Percentiles rank a stretch among this genome's conserved stretches.
Evolutionary conservation across 2,797 vertebrate genomes (phyloP).

Genomic region (Okamejei kenojei): DNA sequence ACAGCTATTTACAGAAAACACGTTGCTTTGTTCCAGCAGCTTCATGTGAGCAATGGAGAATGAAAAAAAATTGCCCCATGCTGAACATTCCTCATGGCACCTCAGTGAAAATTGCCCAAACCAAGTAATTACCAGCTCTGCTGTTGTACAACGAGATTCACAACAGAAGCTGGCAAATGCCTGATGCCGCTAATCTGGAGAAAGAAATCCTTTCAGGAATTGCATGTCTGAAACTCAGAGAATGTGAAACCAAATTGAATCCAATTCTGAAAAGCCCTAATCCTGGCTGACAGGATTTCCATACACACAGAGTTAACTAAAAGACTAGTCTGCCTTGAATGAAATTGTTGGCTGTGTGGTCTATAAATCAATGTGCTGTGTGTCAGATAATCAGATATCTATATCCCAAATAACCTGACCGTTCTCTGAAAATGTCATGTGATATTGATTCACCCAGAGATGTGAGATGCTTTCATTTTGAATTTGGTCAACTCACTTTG

Average conservation of each 20-base stretch:
- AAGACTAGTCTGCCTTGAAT: not conserved
- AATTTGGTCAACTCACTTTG: not conserved
- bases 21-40: not conserved
- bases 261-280: conserved; percentile 11
- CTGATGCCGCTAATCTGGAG: not conserved
- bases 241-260: not conserved
- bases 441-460: not conserved
- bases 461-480: not conserved
- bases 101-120: conserved; percentile 10
- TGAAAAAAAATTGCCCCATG: not conserved
- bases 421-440: conserved; percentile 12
- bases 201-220: conserved; percentile 20
- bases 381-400: conserved; percentile 27
- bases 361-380: not conserved
- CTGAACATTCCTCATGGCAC: not conserved
- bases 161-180: not conserved
- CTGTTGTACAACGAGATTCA: not conserved
- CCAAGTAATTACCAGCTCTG: not conserved
- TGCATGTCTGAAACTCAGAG: not conserved
- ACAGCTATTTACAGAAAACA: not conserved
- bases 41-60: not conserved
- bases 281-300: conserved; percentile 11
- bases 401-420: not conserved
- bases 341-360: not conserved
- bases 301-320: not conserved